A percentile compares a stretch with the other conserved stretches of the same genome.
phyloP scores from a whole-genome alignment of 1,140 invertebrate genomes.

The Chymomyza costata region DNA sequence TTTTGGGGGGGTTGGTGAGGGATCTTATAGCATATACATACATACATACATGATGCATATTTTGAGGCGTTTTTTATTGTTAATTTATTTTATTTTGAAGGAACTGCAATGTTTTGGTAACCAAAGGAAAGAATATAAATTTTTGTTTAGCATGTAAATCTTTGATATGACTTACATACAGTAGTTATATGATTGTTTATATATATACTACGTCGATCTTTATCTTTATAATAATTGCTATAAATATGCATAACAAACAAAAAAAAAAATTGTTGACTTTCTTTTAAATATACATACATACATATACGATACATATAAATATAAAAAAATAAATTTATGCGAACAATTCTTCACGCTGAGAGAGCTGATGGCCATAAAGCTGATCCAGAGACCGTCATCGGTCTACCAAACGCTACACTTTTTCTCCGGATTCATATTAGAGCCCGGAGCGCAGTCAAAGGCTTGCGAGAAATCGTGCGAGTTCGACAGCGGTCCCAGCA shows the following conservation, averaged over 20 bases:
- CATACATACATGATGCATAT: too few species aligned
- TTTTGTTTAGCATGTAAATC: too few species aligned
- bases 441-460: conserved; percentile 85
- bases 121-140: too few species aligned
- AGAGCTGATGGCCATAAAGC: conserved; percentile 1
- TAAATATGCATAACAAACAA: conserved; percentile 5
- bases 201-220: too few species aligned
- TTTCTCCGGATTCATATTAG: conserved; percentile 91
- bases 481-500: conserved; percentile 94
- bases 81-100: too few species aligned
- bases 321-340: conserved; percentile 29
- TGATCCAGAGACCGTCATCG: background rate
- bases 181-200: too few species aligned
- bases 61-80: too few species aligned
- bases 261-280: conserved; percentile 10
- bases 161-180: too few species aligned
- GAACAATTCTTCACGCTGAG: conserved; percentile 9
- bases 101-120: too few species aligned
- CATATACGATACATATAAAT: conserved; percentile 9
- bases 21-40: too few species aligned
- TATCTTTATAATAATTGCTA: too few species aligned
- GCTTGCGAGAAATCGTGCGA: conserved; percentile 92
- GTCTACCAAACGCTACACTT: conserved; percentile 96
- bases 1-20: background rate
- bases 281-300: conserved; percentile 15